These are phyloP conservation scores for Oscheius onirici DNA, from an alignment of 2,888 invertebrate genomes.

Conservation along the genomic window DNA sequence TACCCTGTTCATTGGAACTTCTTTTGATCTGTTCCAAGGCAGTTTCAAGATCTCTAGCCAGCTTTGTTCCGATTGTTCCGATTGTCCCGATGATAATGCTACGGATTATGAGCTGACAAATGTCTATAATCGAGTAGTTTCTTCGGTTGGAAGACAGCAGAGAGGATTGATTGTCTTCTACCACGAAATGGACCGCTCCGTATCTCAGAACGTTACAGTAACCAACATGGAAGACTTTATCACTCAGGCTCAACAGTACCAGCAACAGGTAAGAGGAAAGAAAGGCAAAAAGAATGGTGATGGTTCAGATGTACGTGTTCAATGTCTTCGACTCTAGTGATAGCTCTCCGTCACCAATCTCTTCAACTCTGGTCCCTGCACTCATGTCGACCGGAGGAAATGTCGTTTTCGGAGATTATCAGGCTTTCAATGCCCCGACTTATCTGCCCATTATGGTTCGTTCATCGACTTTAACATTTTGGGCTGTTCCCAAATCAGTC, in stretches of 20 bases:
- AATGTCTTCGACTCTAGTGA: neutral
- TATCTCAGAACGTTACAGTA: neutral
- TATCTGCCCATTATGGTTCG: too few species aligned
- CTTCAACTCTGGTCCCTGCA: neutral
- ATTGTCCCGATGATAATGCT: neutral
- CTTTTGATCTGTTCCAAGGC: neutral
- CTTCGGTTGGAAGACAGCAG: slow-evolving; percentile 13
- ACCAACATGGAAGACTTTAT: neutral
- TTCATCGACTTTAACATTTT: too few species aligned
- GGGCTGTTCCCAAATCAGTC: too few species aligned
- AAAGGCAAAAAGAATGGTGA: too few species aligned
- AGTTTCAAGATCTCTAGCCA: neutral
- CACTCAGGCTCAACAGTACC: slow-evolving; percentile 3
- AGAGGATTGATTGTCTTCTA: slow-evolving; percentile 16
- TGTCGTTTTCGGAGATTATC: too few species aligned
- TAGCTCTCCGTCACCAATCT: neutral
- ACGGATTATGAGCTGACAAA: neutral
- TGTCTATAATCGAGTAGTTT: neutral
- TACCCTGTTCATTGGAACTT: slow-evolving; percentile 7
- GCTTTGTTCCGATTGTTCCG: neutral
- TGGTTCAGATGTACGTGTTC: slow-evolving; percentile 7
- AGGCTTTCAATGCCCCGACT: too few species aligned
- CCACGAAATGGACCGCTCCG: neutral
- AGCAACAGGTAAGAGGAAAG: slow-evolving; percentile 18
- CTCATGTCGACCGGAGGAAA: slow-evolving; percentile 21